Evolutionary conservation across 2,113 vertebrate genomes (phyloP).

Genomic region (Zosterops borbonicus): DNA sequence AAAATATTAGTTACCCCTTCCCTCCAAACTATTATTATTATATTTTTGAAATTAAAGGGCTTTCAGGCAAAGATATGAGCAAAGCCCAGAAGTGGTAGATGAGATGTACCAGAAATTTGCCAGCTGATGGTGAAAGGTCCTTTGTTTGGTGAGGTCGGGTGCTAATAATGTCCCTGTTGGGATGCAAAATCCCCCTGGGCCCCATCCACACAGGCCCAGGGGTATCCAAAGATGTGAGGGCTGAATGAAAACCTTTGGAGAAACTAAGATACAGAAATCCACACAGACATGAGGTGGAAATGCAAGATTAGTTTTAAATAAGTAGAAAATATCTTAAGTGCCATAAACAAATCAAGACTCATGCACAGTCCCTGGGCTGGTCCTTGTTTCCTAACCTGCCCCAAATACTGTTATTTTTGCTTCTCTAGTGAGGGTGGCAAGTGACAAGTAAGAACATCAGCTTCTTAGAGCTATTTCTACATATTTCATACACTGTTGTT

Average conservation of each 20-base stretch:
- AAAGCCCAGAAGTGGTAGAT: too few species aligned
- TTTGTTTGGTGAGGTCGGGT: neutral
- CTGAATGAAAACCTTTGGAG: neutral
- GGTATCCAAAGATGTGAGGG: neutral
- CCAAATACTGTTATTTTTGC: neutral
- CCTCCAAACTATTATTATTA: too few species aligned
- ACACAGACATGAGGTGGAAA: too few species aligned
- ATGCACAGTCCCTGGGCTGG: neutral
- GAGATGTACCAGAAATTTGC: too few species aligned
- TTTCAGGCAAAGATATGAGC: too few species aligned
- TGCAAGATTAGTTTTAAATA: too few species aligned
- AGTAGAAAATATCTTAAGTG: too few species aligned
- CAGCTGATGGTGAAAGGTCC: too few species aligned
- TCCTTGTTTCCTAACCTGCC: neutral
- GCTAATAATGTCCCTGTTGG: neutral
- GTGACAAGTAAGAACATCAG: neutral
- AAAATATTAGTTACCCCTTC: too few species aligned
- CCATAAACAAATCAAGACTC: neutral
- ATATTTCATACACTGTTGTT: neutral
- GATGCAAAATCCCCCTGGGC: neutral
- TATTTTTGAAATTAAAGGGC: too few species aligned
- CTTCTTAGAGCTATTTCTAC: neutral
- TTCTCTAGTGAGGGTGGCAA: neutral
- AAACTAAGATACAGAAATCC: neutral
- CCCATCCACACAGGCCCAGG: neutral